Percentiles rank a stretch among this genome's conserved stretches.
These are phyloP conservation scores for Cephalopachus bancanus DNA, from an alignment of 2,797 vertebrate genomes.

Conservation along the genomic window DNA sequence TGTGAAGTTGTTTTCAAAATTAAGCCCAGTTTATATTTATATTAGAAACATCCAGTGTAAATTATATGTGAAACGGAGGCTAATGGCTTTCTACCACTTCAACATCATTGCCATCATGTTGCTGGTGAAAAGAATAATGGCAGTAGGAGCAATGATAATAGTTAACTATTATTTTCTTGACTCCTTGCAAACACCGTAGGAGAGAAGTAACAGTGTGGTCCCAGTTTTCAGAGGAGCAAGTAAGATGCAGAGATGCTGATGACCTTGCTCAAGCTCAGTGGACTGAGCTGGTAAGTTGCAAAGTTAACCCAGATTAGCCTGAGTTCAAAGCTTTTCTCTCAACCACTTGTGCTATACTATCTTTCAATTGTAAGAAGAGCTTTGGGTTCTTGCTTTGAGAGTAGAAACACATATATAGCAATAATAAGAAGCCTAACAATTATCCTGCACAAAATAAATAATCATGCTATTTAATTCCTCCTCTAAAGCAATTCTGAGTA, in stretches of 20 bases:
- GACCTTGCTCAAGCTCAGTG: background rate
- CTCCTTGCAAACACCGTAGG: background rate
- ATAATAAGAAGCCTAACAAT: background rate
- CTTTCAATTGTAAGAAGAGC: background rate
- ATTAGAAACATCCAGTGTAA: background rate
- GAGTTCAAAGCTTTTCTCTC: background rate
- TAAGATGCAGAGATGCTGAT: background rate
- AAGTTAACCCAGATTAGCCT: background rate
- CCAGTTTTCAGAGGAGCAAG: background rate
- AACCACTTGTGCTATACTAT: background rate
- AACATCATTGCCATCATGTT: background rate
- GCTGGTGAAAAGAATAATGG: background rate
- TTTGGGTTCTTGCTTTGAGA: conserved; percentile 49
- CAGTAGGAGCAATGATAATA: background rate
- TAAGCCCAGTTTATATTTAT: background rate
- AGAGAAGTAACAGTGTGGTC: background rate
- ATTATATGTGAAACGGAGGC: background rate
- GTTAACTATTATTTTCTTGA: background rate
- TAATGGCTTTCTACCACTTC: too few species aligned
- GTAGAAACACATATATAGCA: background rate
- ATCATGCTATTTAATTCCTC: background rate
- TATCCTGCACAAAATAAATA: background rate
- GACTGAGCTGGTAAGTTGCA: background rate
- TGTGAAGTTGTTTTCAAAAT: background rate
- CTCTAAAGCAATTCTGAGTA: background rate